Evolutionary conservation across 2,888 invertebrate species (phyloP), one percentile per base, ranked within the genome.

Genomic region (Taphrorychus bicolor): DNA sequence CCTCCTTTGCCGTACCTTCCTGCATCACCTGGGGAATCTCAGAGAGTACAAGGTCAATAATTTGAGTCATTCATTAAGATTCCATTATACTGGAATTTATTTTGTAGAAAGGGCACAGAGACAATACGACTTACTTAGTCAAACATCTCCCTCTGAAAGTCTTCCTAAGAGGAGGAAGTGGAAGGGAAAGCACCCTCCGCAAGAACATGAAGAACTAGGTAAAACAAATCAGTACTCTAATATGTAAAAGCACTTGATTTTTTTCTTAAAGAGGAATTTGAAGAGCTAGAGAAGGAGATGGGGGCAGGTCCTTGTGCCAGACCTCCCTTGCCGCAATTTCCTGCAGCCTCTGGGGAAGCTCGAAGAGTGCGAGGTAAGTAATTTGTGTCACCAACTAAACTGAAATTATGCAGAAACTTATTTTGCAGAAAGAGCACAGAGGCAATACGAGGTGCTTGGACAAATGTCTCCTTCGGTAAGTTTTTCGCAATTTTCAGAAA

Each of bases 351-450:
- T 16, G 54, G 54, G 1, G 54, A 54, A 19, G 23, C 23, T 3
- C 23, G 17, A 54, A 54, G 54, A 5, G 32, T 54, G 9, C 9
- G 32, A n/a, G 24, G 54, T 54, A 32, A 32, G 32, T 32, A 19
- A 21, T 9, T 52, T 52, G n/a, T n/a, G n/a, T n/a, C n/a, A n/a
- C n/a, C n/a, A n/a, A 11, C 11, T 52, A 52, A 18, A 11, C 21
- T n/a, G n/a, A n/a, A n/a, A n/a, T n/a, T n/a, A n/a, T n/a, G n/a
- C n/a, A n/a, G n/a, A n/a, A n/a, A n/a, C n/a, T n/a, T n/a, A 11
- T 24, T 24, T 54, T 54, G 9, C 5, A 54, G 54, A 54, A 24
- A 23, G 32, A 16, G 54, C 54, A 9, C 16, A n/a, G 16, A 24
- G 3, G 18, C 24, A 54, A 16, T 19, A 54, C 2, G 24, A 54